Base-by-base conservation (phyloP, 2,797 vertebrate genomes). In the Gymnoscopelus microlampas region DNA sequence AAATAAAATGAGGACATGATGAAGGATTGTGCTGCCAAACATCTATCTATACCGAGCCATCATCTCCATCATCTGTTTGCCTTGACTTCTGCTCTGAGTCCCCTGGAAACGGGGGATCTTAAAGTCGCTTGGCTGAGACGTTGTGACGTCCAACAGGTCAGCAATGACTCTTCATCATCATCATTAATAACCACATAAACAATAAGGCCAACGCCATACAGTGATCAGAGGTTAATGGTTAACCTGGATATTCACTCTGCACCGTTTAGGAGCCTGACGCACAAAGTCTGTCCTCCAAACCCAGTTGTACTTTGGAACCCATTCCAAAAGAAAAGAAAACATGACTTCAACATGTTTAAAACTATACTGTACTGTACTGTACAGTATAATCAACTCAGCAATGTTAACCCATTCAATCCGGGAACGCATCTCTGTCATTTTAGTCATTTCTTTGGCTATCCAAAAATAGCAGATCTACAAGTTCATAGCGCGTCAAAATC, bases 1-100 rank as follows among this genome's bases (percentile, higher is more conserved):
- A 51, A 78, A 68, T 68, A 74, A 74, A 68, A 78, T 68, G 47
- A 70, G 5, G 73, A 64, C 61, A 78, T 39, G 50, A 70, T 67
- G 7, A 50, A 58, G 14, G 65, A 78, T 68, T 73, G 63, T 60
- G 65, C 61, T 69, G 69, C 54, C 24, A 75, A 65, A 73, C 64
- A 65, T 19, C 19, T 19, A 15, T 44, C 39, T 44, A 44, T 10
- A 44, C 8, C 3, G 9, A 8, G 8, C 39, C 39, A 10, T 44
- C 39, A 1, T 2, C 39, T 2, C 2, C 39, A 39, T 10, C 7
- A 44, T 8, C 7, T 44, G 39, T 44, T 19, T 7, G 32, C 32
- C 32, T 35, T 35, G 32, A 35, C 32, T 35, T 35, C 5, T 35
- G 32, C 5, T 32, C 32, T 32, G 5, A 32, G 32, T 4, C 32